Evolutionary conservation across 2,888 invertebrate species (phyloP).

Genomic region (Hartigia nigra): DNA sequence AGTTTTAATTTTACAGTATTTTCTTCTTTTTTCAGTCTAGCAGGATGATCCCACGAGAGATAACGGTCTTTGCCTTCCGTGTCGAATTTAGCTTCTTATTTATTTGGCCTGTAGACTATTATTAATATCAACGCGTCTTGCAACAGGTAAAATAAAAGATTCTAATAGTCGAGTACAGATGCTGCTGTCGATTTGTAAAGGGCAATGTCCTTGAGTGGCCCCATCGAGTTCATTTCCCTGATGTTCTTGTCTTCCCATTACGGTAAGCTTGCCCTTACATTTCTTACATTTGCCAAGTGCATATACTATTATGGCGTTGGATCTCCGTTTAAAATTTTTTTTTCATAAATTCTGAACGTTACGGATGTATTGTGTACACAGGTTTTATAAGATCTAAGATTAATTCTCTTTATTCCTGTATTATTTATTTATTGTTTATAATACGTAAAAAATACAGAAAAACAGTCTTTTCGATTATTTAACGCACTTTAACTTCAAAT

Average conservation of each 20-base stretch:
- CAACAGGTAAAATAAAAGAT: not conserved
- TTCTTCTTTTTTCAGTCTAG: not conserved
- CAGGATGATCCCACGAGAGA: not conserved
- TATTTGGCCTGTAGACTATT: not conserved
- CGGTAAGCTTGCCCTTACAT: constrained; percentile 51
- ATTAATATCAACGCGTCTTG: not conserved
- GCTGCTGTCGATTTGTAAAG: constrained; percentile 38
- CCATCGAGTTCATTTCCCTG: constrained; percentile 28
- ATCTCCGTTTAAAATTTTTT: not conserved
- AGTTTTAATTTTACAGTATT: not conserved
- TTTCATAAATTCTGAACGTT: not conserved
- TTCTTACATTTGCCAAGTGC: not conserved
- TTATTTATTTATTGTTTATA: not conserved
- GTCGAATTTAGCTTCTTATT: not conserved
- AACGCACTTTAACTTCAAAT: not conserved
- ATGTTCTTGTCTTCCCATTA: constrained; percentile 10
- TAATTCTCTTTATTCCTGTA: not conserved
- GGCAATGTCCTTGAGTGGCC: constrained; percentile 52
- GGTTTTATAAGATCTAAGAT: not conserved
- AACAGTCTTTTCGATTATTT: not conserved
- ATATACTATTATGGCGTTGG: not conserved
- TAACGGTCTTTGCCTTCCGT: not conserved
- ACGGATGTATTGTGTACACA: not conserved
- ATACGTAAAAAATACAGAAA: not conserved
- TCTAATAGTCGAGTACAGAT: not conserved